Base-by-base conservation (phyloP, 2,113 vertebrate genomes). In the Dicerorhinus sumatrensis region DNA sequence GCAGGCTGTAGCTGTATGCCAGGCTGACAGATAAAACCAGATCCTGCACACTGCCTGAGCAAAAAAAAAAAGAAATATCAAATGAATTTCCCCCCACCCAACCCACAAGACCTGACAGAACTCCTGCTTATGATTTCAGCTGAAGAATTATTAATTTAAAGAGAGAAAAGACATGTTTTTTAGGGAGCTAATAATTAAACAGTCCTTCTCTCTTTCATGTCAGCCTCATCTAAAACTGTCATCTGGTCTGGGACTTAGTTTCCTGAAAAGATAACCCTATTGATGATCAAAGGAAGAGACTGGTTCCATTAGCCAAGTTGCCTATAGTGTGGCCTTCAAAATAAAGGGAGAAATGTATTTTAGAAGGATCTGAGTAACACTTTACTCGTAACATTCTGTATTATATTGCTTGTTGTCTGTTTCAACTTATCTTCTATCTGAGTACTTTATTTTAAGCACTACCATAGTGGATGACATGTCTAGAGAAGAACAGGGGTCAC, bases 211-310 rank as follows among this genome's bases (percentile, higher is more conserved):
- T 89, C 98, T 99, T 99, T 98, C 98, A 98, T 99, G 98, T 98
- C 98, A 97, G 97, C 98, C 98, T 99, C 97, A 94, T 90, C 98
- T 98, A 97, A 98, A 97, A 98, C 94, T 91, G 97, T 98, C 96
- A 97, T 98, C 98, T 98, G 96, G 97, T 98, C 98, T 95, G 54
- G 88, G 98, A 97, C 98, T 98, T 97, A 98, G 98, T 98, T 99
- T 98, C 98, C 98, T 97, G 88, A 99, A 98, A 98, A 99, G 98
- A 97, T 99, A 98, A 98, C 98, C 98, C 98, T 98, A 98, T 81
- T 93, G 98, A 99, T 99, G 99, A 99, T 99, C 99, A 99, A 99
- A 99, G 99, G 98, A 98, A 98, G 98, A 99, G 98, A 99, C 99
- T 98, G 99, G 99, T 98, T 99, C 99, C 99, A 99, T 99, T 99